Base-by-base conservation (phyloP, 2,888 invertebrate species). In the Anarsia innoxiella region DNA sequence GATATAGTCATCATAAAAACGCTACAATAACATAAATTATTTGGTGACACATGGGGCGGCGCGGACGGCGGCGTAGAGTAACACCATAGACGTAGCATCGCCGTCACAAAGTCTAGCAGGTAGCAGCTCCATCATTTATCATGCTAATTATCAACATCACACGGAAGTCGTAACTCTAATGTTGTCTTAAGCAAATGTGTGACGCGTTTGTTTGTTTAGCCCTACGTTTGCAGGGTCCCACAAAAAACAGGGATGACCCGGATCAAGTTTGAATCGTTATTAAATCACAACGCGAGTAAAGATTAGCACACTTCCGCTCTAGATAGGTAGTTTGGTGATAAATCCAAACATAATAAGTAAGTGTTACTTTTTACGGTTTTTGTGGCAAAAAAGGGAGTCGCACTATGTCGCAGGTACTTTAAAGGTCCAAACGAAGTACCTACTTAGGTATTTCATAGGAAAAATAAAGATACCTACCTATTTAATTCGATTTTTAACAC, bases 101-200 rank as follows among this genome's bases (percentile, higher is more conserved):
- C 6, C 15, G 28, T 10, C 15, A 14, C 13, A 1, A 15, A 30
- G 9, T 13, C 4, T 30, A 6, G n/a, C n/a, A n/a, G n/a, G n/a
- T n/a, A n/a, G n/a, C 15, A 30, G 3, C 2, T 28, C 5, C 12
- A 12, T 33, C 9, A 14, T 34, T 28, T 28, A 27, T 27, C 27
- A 27, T 11, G 9, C 14, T 26, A 33, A 25, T 33, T 14, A 25
- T 26, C 10, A 33, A 25, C 15, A 14, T 16, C 9, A 26, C 15
- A 27, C 37, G 37, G 37, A 37, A 37, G 37, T 37, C 31, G 31
- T 23, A 16, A 10, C 25, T 5, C 3, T 10, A 9, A 15, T 37
- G 37, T 37, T 37, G 37, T 31, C 31, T 19, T 19, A 27, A 27
- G 27, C 37, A 37, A 37, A 37, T 27, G 37, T 32, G 37, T 30